phyloP scores from a whole-genome alignment of 2,888 invertebrate genomes.

The Unio pictorum region DNA sequence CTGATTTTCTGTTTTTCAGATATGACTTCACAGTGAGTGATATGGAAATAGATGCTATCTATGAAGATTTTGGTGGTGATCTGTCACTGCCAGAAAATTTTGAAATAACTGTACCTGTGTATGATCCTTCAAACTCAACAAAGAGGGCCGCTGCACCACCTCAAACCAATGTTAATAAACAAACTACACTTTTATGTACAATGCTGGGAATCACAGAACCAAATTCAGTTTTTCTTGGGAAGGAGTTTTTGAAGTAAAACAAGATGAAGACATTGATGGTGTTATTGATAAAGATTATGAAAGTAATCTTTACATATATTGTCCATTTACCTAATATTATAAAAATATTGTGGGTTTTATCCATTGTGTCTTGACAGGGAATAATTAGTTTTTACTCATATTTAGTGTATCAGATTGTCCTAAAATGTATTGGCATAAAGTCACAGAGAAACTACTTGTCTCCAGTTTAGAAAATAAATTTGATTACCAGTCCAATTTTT shows the following conservation, averaged over 20 bases:
- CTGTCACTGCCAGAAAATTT: conserved; percentile 77
- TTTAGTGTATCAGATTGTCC: too few species aligned
- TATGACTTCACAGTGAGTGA: conserved; percentile 82
- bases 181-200: conserved; percentile 73
- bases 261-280: conserved; percentile 36
- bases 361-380: too few species aligned
- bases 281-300: conserved; percentile 42
- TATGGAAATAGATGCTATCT: conserved; percentile 81
- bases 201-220: conserved; percentile 86
- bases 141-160: conserved; percentile 24
- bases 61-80: conserved; percentile 78
- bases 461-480: too few species aligned
- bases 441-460: too few species aligned
- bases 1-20: conserved; percentile 73
- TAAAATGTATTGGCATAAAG: too few species aligned
- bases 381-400: too few species aligned
- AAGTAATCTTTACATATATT: conserved; percentile 14
- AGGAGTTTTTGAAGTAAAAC: conserved; percentile 34
- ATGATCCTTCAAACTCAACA: conserved; percentile 55
- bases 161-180: conserved; percentile 71
- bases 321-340: too few species aligned
- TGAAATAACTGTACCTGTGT: conserved; percentile 81
- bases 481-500: too few species aligned
- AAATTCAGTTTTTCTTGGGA: conserved; percentile 62
- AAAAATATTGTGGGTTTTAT: too few species aligned